Conservation (phyloP, 2,797 vertebrate species). For the Intellagama lesueurii region DNA sequence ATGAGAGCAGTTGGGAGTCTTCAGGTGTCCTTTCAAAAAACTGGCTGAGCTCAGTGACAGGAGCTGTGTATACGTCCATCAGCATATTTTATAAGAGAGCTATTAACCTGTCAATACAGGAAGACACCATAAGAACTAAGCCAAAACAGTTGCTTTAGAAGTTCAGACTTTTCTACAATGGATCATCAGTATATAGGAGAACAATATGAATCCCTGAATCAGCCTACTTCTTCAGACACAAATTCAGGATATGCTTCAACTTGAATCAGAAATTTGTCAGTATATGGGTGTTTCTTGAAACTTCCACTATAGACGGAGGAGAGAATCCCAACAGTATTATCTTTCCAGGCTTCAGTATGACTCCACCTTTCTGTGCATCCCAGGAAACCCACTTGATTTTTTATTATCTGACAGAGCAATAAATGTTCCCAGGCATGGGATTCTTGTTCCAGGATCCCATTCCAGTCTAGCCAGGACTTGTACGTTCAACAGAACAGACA, state of each 20-base stretch:
- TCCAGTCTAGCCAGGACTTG: neutral
- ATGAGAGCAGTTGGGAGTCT: neutral
- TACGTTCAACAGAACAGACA: neutral
- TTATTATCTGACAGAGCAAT: neutral
- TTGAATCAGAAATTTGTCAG: neutral
- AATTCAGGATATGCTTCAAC: neutral
- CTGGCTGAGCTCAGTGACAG: neutral
- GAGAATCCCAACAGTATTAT: neutral
- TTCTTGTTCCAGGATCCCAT: neutral
- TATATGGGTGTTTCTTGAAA: neutral
- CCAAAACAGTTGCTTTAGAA: neutral
- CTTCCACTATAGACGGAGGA: neutral
- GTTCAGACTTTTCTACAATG: neutral
- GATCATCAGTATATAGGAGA: neutral
- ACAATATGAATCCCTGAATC: neutral
- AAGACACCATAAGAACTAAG: neutral
- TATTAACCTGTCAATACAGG: neutral
- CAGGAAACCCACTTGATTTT: neutral
- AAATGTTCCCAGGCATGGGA: neutral
- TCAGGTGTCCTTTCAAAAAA: neutral
- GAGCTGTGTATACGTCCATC: no score
- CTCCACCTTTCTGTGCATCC: neutral
- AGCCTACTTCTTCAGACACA: neutral
- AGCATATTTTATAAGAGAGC: neutral
- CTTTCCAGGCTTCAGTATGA: neutral